Base-by-base conservation (phyloP, 1,140 invertebrate genomes). In the Hyphantria cunea region DNA sequence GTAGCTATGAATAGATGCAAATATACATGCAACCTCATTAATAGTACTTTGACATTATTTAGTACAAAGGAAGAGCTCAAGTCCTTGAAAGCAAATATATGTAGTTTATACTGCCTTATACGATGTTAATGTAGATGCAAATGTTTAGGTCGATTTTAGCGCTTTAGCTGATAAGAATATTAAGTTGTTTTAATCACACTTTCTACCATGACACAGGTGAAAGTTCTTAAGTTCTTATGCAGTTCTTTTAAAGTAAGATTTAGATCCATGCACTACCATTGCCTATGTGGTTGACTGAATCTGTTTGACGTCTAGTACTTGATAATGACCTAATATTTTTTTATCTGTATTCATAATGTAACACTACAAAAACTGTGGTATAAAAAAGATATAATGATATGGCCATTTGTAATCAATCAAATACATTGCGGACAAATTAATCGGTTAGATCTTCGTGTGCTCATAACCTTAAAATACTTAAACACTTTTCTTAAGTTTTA, bases 11-110 rank as follows among this genome's bases (percentile, higher is more conserved):
- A n/a, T 13, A 60, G 47, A 34, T 60, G 3, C n/a, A 37, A 13
- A 60, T 47, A 51, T 60, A 50, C 47, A 17, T 51, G 42, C 48
- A 33, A 48, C 48, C 47, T 50, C 15, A 60, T 60, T 60, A 60
- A 59, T 51, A 60, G 47, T 11, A 51, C 55, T 42, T 42, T 17
- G 56, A 37, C 31, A 33, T 51, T 59, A 59, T 59, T 51, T 51
- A 34, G 48, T 42, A 42, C 39, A 60, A 51, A 51, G 56, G 56
- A 60, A 42, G 25, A 12, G 56, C 37, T 11, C 48, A 41, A 31
- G 34, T n/a, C 55, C 55, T 49, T 58, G 45, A 9, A 49, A 12
- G 49, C 14, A 58, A 58, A 49, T 49, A 48, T 48, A 49, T 37
- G 15, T 45, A 48, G 39, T 48, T 15, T 58, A 58, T 48, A 15